A percentile compares a stretch with the other conserved stretches of the same genome.
Evolutionary conservation across 2,113 vertebrate species (phyloP).

Genomic region (Phasianus colchicus): DNA sequence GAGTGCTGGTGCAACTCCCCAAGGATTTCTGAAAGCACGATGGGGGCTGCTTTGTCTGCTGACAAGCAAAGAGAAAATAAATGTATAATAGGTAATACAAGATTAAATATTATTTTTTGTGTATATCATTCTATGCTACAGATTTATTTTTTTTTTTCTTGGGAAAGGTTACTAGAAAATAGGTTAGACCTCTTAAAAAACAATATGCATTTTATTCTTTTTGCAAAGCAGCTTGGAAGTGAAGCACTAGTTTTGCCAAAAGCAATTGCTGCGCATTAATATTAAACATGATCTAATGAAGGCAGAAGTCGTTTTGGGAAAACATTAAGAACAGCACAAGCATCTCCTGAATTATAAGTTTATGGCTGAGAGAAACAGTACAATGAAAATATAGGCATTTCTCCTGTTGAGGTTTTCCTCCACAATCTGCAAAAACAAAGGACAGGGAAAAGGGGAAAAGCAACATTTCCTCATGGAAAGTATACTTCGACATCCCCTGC

Average conservation of each 20-base stretch:
- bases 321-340: conserved; percentile 61
- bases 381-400: conserved; percentile 50
- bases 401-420: neutral
- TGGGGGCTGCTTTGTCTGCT: conserved; percentile 25
- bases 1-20: conserved; percentile 15
- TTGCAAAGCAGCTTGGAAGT: conserved; percentile 26
- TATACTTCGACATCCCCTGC: neutral
- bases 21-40: conserved; percentile 47
- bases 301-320: conserved; percentile 75
- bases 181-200: conserved; percentile 11
- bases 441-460: neutral
- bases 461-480: neutral
- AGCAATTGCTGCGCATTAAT: conserved; percentile 73
- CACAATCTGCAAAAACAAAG: neutral
- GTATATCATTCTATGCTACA: neutral
- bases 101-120: conserved; percentile 43
- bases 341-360: conserved; percentile 70
- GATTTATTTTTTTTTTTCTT: neutral
- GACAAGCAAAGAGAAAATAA: neutral
- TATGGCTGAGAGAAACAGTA: conserved; percentile 35
- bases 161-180: conserved; percentile 39
- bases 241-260: conserved; percentile 72
- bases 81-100: neutral
- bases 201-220: conserved; percentile 28
- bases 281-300: conserved; percentile 74